These are phyloP conservation scores for Trichomalopsis sarcophagae DNA, from an alignment of 1,140 invertebrate species.

Conservation along the genomic window DNA sequence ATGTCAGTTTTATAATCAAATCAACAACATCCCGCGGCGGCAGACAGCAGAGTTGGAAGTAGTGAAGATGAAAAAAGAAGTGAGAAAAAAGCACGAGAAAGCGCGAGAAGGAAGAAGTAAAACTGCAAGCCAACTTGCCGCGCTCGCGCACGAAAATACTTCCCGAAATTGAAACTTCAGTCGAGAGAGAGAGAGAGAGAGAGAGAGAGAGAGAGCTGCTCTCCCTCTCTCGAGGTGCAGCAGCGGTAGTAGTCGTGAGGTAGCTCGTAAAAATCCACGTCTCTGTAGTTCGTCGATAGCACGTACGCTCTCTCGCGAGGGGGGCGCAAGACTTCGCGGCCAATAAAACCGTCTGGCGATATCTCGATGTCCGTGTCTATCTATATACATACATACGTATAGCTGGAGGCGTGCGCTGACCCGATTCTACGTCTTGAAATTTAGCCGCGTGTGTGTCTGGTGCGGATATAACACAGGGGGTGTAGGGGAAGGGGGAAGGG, in stretches of 20 bases:
- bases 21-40: background rate
- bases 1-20: background rate
- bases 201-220: background rate
- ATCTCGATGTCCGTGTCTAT: background rate
- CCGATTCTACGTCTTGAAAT: constrained; percentile 16
- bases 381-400: background rate
- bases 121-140: constrained; percentile 2
- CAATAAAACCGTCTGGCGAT: constrained; percentile 32
- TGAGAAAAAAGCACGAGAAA: constrained; percentile 3
- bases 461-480: background rate
- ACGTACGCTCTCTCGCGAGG: background rate
- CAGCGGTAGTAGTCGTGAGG: background rate
- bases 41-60: background rate
- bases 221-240: background rate
- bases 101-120: background rate
- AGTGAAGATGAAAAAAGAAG: too few relatives aligned
- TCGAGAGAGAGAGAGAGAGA: background rate
- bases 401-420: constrained; percentile 17
- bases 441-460: background rate
- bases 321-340: constrained; percentile 19
- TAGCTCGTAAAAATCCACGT: constrained; percentile 29
- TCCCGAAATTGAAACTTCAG: constrained; percentile 21
- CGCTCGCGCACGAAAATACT: constrained; percentile 8
- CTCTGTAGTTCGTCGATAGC: constrained; percentile 7
- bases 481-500: too few relatives aligned